Percentiles rank a stretch among this genome's conserved stretches.
These are phyloP conservation scores for Leptoteleia sp. DNA, from an alignment of 1,140 invertebrate genomes.

Conservation along the genomic window DNA sequence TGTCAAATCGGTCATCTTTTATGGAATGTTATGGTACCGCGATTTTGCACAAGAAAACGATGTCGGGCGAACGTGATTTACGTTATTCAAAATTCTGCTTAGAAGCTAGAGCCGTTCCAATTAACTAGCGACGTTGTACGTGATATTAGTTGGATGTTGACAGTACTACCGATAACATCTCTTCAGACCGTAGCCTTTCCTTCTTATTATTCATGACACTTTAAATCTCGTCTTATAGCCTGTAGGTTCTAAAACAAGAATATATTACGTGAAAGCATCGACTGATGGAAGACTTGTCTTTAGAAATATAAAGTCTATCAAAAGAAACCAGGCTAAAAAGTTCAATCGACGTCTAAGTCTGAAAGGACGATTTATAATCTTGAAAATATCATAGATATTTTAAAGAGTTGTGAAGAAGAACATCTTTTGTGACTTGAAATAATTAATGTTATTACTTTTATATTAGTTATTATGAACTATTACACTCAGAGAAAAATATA, in stretches of 20 bases:
- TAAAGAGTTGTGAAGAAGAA: not conserved
- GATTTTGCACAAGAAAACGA: conserved; percentile 45
- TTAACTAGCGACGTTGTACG: conserved; percentile 78
- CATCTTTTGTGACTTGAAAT: not conserved
- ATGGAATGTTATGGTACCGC: conserved; percentile 13
- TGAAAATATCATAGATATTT: conserved; percentile 2
- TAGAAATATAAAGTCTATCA: conserved; percentile 38
- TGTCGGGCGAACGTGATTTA: conserved; percentile 71
- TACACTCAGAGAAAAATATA: no score
- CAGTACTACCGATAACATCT: conserved; percentile 78
- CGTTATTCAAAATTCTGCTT: conserved; percentile 72
- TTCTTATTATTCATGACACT: conserved; percentile 78
- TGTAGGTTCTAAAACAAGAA: conserved; percentile 62
- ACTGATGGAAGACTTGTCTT: conserved; percentile 57
- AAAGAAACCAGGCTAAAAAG: conserved; percentile 58
- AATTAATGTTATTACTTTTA: no score
- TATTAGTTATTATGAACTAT: no score
- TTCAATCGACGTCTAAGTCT: conserved; percentile 42
- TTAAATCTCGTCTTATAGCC: conserved; percentile 66
- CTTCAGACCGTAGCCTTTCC: conserved; percentile 63
- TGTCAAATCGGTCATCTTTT: conserved; percentile 45
- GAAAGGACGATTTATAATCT: conserved; percentile 30
- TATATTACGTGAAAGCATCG: conserved; percentile 65
- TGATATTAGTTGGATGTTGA: conserved; percentile 80
- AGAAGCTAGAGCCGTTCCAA: conserved; percentile 71